A percentile compares a stretch with the other conserved stretches of the same genome.
These are phyloP conservation scores for Candidula unifasciata DNA, from an alignment of 2,888 invertebrate genomes.

Conservation along the genomic window DNA sequence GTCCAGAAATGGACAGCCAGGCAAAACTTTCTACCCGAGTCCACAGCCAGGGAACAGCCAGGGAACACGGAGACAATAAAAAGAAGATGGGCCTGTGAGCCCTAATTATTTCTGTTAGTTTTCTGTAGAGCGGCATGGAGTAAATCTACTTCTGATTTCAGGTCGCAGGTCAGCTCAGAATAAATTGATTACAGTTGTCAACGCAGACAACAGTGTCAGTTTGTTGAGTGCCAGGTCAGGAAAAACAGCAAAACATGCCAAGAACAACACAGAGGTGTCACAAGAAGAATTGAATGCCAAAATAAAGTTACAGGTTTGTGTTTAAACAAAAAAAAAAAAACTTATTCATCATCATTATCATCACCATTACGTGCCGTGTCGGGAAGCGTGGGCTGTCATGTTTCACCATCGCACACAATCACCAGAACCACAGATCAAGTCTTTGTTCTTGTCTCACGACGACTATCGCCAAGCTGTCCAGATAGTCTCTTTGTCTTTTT, in stretches of 20 bases:
- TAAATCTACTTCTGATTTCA: conserved; percentile 37
- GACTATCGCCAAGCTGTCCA: neutral
- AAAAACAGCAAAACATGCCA: conserved; percentile 40
- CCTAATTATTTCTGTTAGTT: neutral
- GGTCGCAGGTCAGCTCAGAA: conserved; percentile 66
- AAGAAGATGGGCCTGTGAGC: neutral
- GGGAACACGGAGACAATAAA: too few species aligned
- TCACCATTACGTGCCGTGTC: too few species aligned
- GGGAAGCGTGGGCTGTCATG: too few species aligned
- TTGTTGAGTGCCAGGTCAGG: conserved; percentile 37
- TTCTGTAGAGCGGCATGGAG: neutral
- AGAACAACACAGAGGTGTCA: conserved; percentile 30
- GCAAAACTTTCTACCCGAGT: too few species aligned
- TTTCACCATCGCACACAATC: too few species aligned
- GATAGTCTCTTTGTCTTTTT: too few species aligned
- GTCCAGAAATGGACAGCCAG: too few species aligned
- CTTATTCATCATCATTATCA: too few species aligned
- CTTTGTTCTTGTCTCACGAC: too few species aligned
- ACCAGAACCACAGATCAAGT: too few species aligned
- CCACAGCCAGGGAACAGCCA: too few species aligned
- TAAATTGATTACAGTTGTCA: conserved; percentile 45
- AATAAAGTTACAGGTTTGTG: conserved; percentile 34
- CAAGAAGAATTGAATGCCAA: conserved; percentile 30
- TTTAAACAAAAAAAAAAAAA: too few species aligned
- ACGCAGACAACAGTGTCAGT: conserved; percentile 45